Conservation (phyloP, 1,140 invertebrate species). For the Sitophilus oryzae region DNA sequence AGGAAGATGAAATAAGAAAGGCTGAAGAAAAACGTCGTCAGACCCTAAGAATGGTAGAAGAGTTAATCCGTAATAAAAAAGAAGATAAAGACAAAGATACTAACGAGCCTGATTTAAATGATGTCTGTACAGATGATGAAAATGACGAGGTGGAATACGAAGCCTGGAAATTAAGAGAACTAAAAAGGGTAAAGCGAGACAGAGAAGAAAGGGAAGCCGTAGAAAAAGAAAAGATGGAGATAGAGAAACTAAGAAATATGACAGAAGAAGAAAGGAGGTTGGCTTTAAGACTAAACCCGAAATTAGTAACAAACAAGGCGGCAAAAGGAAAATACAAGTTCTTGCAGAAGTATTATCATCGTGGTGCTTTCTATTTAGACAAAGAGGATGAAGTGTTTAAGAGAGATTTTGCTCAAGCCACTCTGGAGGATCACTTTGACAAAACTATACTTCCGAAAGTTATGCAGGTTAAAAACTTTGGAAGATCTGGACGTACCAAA, state of each 20-base stretch:
- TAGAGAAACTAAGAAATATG: constrained; percentile 88
- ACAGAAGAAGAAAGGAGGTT: constrained; percentile 93
- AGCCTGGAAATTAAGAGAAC: constrained; percentile 93
- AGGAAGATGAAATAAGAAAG: constrained; percentile 68
- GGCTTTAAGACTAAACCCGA: constrained; percentile 89
- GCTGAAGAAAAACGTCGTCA: constrained; percentile 79
- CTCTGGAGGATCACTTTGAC: constrained; percentile 98
- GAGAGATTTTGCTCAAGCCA: constrained; percentile 93
- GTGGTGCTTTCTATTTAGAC: constrained; percentile 97
- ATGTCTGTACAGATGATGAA: constrained; percentile 95
- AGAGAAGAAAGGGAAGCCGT: constrained; percentile 86
- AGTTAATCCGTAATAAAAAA: constrained; percentile 75
- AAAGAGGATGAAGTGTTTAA: constrained; percentile 88
- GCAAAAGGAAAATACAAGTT: constrained; percentile 99
- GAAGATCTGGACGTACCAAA: constrained; percentile 95
- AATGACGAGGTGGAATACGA: constrained; percentile 98
- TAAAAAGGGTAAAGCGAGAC: constrained; percentile 93
- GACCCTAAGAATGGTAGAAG: constrained; percentile 86
- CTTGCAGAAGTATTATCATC: constrained; percentile 98
- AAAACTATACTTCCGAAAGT: constrained; percentile 98
- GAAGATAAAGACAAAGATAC: constrained; percentile 51
- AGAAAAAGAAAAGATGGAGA: constrained; percentile 83
- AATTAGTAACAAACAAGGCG: constrained; percentile 89
- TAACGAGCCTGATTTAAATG: constrained; percentile 66
- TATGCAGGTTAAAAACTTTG: constrained; percentile 99